Evolutionary conservation across 2,113 vertebrate genomes (phyloP).

Genomic region (Coregonus clupeaformis): DNA sequence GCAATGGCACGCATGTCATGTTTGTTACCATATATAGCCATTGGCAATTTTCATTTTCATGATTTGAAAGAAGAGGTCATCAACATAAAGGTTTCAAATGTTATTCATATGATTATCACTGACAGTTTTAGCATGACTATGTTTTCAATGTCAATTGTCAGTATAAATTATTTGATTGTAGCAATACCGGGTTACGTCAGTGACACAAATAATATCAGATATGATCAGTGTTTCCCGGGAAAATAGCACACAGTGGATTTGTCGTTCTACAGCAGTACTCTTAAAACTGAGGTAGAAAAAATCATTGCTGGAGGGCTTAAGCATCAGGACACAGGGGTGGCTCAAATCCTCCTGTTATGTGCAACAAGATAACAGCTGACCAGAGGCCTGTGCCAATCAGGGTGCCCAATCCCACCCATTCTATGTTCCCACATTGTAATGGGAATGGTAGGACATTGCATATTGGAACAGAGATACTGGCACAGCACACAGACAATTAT

Average conservation of each 20-base stretch:
- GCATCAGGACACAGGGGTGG: neutral
- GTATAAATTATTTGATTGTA: no score
- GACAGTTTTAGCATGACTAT: no score
- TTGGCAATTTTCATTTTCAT: no score
- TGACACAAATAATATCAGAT: conserved; percentile 2
- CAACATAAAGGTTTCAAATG: no score
- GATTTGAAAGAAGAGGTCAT: no score
- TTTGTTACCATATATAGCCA: no score
- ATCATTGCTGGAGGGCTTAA: neutral
- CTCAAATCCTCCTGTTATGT: conserved; percentile 45
- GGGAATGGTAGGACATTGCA: conserved; percentile 41
- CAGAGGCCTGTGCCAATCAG: conserved; percentile 7
- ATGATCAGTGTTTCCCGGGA: neutral
- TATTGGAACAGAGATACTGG: conserved; percentile 11
- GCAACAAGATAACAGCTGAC: conserved; percentile 53
- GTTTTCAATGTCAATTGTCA: no score
- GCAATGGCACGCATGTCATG: no score
- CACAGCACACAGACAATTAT: conserved; percentile 48
- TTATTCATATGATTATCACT: no score
- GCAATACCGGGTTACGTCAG: neutral
- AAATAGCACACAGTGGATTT: neutral
- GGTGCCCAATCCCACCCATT: conserved; percentile 35
- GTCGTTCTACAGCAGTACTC: neutral
- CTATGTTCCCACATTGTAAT: conserved; percentile 26
- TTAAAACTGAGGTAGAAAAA: conserved; percentile 19